Evolutionary conservation across 2,113 vertebrate species (phyloP), one percentile per base, ranked within the genome.

Genomic region (Hyperoodon ampullatus): DNA sequence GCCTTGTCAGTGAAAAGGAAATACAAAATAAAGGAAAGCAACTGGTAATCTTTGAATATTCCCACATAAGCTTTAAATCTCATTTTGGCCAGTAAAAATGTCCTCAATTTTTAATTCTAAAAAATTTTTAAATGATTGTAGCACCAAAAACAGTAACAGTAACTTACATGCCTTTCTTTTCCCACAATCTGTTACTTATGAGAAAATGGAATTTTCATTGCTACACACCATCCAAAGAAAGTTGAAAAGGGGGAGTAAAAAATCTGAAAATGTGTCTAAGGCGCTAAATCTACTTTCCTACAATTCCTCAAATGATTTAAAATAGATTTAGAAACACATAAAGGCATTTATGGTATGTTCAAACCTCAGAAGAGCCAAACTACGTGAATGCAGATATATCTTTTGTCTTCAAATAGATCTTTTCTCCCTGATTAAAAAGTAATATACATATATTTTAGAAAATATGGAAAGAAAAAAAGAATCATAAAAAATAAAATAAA

Each of bases 1-100:
- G 50, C 14, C 14, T 82, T 82, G 33, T 74, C 47, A 60, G 68
- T 66, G 84, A 83, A 88, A 92, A 83, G 35, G 58, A 95, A 58
- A 81, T 65, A 12, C 19, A 95, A 81, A 74, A 44, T 65, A 82
- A 83, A 95, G 39, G 58, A 82, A 95, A 68, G 47, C 30, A 75
- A 88, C 23, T 75, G 68, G 68, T 88, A 50, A 88, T 68, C 68
- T 83, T n/a, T 83, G 24, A 58, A 60, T 66, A 82, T 19, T 71
- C 35, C 47, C 42, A 66, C 10, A 13, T 50, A 68, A 74, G 7
- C 39, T 88, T 92, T 88, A 88, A 47, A 68, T 82, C 35, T 93
- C 47, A 83, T 75, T 82, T 47, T 71, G 60, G 60, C 39, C 83
- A 92, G 66, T 23, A 80, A 95, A 87, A 86, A 55, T 80, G 84